Base-by-base conservation (phyloP, 2,797 vertebrate species). In the Bradypodion pumilum region DNA sequence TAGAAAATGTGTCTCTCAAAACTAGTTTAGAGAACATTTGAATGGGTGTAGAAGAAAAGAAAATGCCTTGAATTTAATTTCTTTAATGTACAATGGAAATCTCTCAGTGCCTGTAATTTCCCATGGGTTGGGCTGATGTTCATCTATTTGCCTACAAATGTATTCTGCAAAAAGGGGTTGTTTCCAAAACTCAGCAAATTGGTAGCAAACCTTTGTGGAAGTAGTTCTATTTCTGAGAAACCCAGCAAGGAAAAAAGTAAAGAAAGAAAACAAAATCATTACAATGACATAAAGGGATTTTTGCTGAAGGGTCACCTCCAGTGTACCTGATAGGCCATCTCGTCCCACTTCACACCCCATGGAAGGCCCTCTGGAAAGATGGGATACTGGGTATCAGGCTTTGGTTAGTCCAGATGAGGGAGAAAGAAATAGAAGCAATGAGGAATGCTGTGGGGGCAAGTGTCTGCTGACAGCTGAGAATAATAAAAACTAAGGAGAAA, bases 21-120 rank as follows among this genome's bases (percentile, higher is more conserved):
- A 60, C 12, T 80, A 87, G 86, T 90, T 73, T 80, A 88, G 88
- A 86, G 0, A 5, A 75, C 86, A 87, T 88, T 59, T 63, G n/a
- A 81, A 16, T 23, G 15, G 16, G 4, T 75, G 25, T 19, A 23
- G 8, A 60, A 65, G 21, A 68, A 72, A 29, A 72, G n/a, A 59
- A 19, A 13, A 62, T 62, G 62, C 32, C 70, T 16, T 79, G 16
- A 40, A 60, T 68, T 37, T 16, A 74, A 16, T 21, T 42, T 8
- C 29, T 44, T 6, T 40, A n/a, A 15, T 73, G 23, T 59, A 44
- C 9, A 65, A 25, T 44, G n/a, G 27, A 69, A 66, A 7, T 78
- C 6, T 74, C 60, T 44, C 16, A 49, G 25, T 13, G 16, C 19
- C 60, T 68, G 37, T 56, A 37, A 42, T 32, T 74, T 80, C 69